Percentiles rank a stretch among this genome's conserved stretches.
phyloP scores from a whole-genome alignment of 92 coral and sea anemone species.

The Plumapathes pennacea region DNA sequence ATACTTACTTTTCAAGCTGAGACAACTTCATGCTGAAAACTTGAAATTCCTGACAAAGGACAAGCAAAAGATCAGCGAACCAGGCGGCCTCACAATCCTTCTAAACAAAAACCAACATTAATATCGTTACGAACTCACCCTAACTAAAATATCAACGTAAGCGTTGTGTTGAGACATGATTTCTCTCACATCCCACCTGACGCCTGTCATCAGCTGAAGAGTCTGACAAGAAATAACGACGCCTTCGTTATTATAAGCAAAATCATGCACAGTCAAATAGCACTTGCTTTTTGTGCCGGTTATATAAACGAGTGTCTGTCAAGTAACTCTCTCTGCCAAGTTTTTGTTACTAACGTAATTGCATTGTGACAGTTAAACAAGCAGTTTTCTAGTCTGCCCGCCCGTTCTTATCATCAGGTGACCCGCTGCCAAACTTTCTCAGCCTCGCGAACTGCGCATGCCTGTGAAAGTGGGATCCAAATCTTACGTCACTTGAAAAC shows the following conservation, averaged over 20 bases:
- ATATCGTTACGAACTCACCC: conserved; percentile 43
- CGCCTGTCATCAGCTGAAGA: conserved; percentile 87
- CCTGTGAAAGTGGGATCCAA: too few species aligned
- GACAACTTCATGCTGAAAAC: conserved; percentile 92
- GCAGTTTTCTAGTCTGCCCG: too few species aligned
- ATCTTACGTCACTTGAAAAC: too few species aligned
- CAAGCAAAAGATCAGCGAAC: background rate
- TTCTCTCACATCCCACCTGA: conserved; percentile 96
- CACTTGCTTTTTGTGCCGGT: too few species aligned
- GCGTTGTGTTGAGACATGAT: conserved; percentile 99
- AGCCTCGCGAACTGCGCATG: too few species aligned
- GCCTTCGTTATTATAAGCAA: background rate
- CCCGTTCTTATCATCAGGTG: too few species aligned
- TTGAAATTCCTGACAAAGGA: conserved; percentile 81
- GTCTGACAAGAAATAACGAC: conserved; percentile 57
- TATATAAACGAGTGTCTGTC: too few species aligned
- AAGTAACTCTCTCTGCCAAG: too few species aligned
- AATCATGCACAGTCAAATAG: too few species aligned
- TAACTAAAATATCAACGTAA: conserved; percentile 89
- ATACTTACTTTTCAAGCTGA: conserved; percentile 88
- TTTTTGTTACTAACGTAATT: too few species aligned
- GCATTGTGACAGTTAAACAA: too few species aligned
- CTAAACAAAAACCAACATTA: background rate
- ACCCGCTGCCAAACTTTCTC: too few species aligned
- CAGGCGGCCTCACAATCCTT: background rate